Evolutionary conservation across 2,797 vertebrate genomes (phyloP), one percentile per base, ranked within the genome.

Genomic region (Sebastes taczanowskii): DNA sequence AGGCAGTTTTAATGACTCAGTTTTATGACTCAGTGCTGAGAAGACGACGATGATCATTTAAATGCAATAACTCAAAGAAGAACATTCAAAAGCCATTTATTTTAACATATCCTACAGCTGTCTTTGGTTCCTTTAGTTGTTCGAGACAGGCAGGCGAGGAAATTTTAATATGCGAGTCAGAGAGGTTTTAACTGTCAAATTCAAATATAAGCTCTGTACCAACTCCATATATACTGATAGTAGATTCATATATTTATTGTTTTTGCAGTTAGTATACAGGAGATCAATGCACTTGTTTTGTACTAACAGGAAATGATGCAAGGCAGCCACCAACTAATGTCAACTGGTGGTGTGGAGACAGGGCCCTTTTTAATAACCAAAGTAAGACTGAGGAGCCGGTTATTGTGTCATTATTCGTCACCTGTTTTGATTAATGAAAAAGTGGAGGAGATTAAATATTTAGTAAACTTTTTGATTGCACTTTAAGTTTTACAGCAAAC

Each of bases 71-170:
- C 10, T 88, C 69, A 89, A 74, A 76, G 62, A 81, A 10, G 68
- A 74, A 53, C 52, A 77, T 86, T 84, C 88, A 82, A 84, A 81
- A 72, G 38, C 5, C n/a, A 73, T 81, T 90, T 71, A 82, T 78
- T 61, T 73, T n/a, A 66, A 81, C 25, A 20, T 76, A 80, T 80
- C 77, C 79, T 64, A 18, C 32, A 62, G 81, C 78, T 9, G 29
- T 72, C 77, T 82, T 74, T 63, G 55, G 20, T 56, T 82, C 56
- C 35, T 67, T 22, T 16, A 34, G 52, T 52, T 58, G 55, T 66
- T 73, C 35, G 25, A 65, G 23, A 46, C 35, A 42, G 23, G 62
- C 62, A 65, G 61, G 1, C 11, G 8, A 65, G 34, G 49, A 69
- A 7, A 52, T 61, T 61, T 62, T 60, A 42, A 82, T 38, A 53